Evolutionary conservation across 35 echinoderm and acorn worm species (phyloP), one percentile per base, ranked within the genome.

Genomic region (Ophiothrix spiculata): DNA sequence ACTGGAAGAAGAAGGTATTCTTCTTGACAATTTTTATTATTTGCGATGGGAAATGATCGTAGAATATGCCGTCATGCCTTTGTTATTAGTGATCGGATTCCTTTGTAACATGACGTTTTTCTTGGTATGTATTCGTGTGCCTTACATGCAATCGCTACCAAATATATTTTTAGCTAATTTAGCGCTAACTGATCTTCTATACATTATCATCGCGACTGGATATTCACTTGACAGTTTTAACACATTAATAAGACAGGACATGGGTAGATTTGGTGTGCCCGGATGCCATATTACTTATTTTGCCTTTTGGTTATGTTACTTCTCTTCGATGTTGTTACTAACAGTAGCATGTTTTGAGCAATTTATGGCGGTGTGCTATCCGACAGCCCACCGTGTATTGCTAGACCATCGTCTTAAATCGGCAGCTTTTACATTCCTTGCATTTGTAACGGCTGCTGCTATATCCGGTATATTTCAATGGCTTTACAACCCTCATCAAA

Each of bases 291-390:
- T 69, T n/a, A 69, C 60, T 10, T 69, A 69, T n/a, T 69, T 69
- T 25, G 60, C 60, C 60, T 69, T 69, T 28, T 69, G 60, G 60
- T 69, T 69, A 15, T 69, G 60, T n/a, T 69, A 69, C 25, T 69
- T 69, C 23, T 69, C 6, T 28, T 69, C 60, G 23, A 69, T 69
- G 60, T 25, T 69, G 4, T 25, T 69, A 2, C 23, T 69, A 25
- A 69, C 60, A n/a, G 60, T 69, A 4, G 60, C 60, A 2, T 12
- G 60, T 25, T 69, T 69, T 69, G 60, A 69, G 23, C 60, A 69
- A 69, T 69, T 69, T 28, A 69, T 69, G 60, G 60, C 60, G 23
- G 60, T 69, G 17, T 69, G 60, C 60, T 69, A 69, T 69, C 60
- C 60, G 23, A 12, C 8, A 12, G 60, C 60, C 2, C 60, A 69